These are phyloP conservation scores for Tenthredo notha DNA, from an alignment of 2,888 invertebrate species.

Conservation along the genomic window DNA sequence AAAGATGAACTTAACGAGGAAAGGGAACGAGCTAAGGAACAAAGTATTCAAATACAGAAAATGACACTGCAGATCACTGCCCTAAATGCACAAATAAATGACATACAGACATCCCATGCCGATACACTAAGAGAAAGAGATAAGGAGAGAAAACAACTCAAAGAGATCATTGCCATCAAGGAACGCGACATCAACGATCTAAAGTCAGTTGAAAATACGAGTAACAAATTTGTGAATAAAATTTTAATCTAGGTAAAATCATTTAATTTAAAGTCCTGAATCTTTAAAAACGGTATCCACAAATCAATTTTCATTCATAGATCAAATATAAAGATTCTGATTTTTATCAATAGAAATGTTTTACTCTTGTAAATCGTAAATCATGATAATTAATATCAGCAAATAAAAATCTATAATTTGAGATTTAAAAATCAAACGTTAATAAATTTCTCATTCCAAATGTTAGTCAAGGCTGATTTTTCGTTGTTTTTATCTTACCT, in stretches of 20 bases:
- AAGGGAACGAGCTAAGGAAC: constrained; percentile 66
- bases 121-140: constrained; percentile 68
- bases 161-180: constrained; percentile 66
- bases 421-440: background rate
- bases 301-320: background rate
- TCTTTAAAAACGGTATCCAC: background rate
- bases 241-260: background rate
- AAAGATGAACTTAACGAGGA: constrained; percentile 69
- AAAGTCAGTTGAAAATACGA: constrained; percentile 63
- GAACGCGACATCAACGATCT: constrained; percentile 69
- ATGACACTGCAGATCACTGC: constrained; percentile 66
- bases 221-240: background rate
- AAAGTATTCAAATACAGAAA: constrained; percentile 67
- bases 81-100: constrained; percentile 67
- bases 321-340: background rate
- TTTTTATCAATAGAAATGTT: background rate
- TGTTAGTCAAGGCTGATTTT: background rate
- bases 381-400: background rate
- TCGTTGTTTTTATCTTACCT: background rate
- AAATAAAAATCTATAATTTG: background rate
- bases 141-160: constrained; percentile 67
- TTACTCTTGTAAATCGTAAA: background rate
- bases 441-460: constrained; percentile 24
- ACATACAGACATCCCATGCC: constrained; percentile 66
- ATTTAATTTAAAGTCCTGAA: background rate